These are phyloP conservation scores for Drosophila monieri DNA, from an alignment of 2,888 invertebrate species.

Conservation along the genomic window DNA sequence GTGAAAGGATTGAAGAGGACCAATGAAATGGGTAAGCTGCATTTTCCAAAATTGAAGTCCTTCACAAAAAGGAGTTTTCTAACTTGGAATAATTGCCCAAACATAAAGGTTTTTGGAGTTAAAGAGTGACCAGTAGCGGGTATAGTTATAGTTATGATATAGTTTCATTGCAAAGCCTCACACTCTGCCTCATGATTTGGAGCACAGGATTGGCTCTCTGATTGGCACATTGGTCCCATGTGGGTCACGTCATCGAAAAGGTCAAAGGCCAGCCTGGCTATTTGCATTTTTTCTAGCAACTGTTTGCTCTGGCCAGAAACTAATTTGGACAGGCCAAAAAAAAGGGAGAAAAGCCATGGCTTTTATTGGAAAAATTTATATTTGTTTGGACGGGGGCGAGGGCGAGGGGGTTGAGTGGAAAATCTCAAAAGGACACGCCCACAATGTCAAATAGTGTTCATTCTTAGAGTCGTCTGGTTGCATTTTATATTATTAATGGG, in stretches of 20 bases:
- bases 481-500: conserved; percentile 70
- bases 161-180: no score
- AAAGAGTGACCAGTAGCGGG: no score
- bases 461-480: conserved; percentile 28
- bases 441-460: conserved; percentile 59
- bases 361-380: conserved; percentile 57
- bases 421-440: conserved; percentile 50
- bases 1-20: not conserved
- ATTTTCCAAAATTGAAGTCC: no score
- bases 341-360: conserved; percentile 5
- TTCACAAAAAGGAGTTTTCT: no score
- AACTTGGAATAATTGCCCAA: no score
- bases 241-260: conserved; percentile 30
- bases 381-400: conserved; percentile 23
- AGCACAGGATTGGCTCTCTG: no score
- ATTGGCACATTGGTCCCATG: no score
- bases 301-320: conserved; percentile 53
- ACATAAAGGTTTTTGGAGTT: no score
- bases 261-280: conserved; percentile 20
- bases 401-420: no score
- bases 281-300: conserved; percentile 48
- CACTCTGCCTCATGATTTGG: no score
- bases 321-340: conserved; percentile 40
- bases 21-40: not conserved
- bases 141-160: no score